Conservation (phyloP, 92 coral and sea anemone species). For the Plumapathes pennacea region DNA sequence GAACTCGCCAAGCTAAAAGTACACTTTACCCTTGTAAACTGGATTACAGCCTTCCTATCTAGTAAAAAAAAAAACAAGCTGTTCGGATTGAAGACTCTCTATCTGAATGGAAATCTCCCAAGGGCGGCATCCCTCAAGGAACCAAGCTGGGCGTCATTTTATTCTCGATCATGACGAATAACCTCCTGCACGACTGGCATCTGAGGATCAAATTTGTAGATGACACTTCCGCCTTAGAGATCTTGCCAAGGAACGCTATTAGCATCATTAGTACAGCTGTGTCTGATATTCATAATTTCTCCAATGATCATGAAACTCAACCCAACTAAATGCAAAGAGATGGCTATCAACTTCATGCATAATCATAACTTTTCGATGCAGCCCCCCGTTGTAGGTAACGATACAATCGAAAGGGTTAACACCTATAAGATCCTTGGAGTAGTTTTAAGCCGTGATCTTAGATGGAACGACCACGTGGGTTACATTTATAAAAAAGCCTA, state of each 20-base stretch:
- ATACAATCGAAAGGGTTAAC: conserved; percentile 14
- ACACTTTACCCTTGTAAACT: conserved; percentile 15
- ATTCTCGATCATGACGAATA: conserved; percentile 30
- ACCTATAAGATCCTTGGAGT: conserved; percentile 32
- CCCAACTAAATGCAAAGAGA: conserved; percentile 33
- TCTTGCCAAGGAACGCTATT: conserved; percentile 23
- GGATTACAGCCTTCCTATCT: conserved; percentile 42
- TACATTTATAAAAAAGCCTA: conserved; percentile 22
- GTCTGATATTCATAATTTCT: conserved; percentile 7
- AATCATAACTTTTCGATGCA: conserved; percentile 7
- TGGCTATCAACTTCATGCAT: conserved; percentile 15
- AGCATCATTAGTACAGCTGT: conserved; percentile 11
- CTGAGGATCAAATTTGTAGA: conserved; percentile 23
- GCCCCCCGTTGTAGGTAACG: conserved; percentile 9
- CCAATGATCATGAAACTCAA: conserved; percentile 20
- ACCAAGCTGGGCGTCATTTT: conserved; percentile 38
- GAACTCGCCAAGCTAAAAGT: conserved; percentile 15
- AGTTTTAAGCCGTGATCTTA: conserved; percentile 6
- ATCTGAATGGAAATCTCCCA: conserved; percentile 32
- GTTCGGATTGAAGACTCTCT: conserved; percentile 16
- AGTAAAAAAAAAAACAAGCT: conserved; percentile 27
- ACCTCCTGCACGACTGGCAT: conserved; percentile 19
- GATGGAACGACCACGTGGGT: conserved; percentile 34
- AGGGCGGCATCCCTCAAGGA: conserved; percentile 49
- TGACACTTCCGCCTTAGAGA: conserved; percentile 34